Evolutionary conservation across 2,797 vertebrate genomes (phyloP).

Genomic region (Silurus lanzhouensis): DNA sequence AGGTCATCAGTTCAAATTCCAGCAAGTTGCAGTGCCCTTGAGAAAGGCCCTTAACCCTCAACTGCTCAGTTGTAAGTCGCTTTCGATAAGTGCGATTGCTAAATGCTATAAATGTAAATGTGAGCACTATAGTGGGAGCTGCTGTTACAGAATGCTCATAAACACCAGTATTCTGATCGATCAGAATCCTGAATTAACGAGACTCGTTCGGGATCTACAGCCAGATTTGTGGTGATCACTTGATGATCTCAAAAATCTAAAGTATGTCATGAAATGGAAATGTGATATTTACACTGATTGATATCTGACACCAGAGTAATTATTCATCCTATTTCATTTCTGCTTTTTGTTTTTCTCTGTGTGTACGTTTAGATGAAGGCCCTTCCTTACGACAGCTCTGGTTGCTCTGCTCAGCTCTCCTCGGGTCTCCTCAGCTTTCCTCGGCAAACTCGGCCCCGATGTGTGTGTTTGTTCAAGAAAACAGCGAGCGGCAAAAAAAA

Average conservation of each 20-base stretch:
- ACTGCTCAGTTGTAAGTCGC: no score
- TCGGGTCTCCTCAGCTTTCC: not conserved
- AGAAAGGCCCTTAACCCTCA: no score
- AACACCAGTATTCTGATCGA: not conserved
- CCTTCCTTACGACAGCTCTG: not conserved
- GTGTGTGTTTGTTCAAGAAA: slow-evolving; percentile 42
- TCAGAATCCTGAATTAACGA: not conserved
- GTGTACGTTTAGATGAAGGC: not conserved
- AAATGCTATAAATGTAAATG: no score
- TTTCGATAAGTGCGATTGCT: no score
- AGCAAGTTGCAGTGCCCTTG: no score
- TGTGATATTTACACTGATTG: not conserved
- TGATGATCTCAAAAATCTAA: not conserved
- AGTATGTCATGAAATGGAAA: no score
- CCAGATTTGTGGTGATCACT: not conserved
- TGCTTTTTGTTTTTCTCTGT: not conserved
- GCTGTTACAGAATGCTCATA: not conserved
- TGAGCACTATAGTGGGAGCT: not conserved
- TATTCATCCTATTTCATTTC: not conserved
- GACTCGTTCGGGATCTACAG: not conserved
- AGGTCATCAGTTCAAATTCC: no score
- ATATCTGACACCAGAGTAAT: not conserved
- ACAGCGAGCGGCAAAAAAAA: slow-evolving; percentile 34
- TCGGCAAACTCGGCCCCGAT: not conserved
- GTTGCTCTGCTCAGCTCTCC: not conserved